Evolutionary conservation across 2,797 vertebrate genomes (phyloP).

Genomic region (Echeneis naucrates): DNA sequence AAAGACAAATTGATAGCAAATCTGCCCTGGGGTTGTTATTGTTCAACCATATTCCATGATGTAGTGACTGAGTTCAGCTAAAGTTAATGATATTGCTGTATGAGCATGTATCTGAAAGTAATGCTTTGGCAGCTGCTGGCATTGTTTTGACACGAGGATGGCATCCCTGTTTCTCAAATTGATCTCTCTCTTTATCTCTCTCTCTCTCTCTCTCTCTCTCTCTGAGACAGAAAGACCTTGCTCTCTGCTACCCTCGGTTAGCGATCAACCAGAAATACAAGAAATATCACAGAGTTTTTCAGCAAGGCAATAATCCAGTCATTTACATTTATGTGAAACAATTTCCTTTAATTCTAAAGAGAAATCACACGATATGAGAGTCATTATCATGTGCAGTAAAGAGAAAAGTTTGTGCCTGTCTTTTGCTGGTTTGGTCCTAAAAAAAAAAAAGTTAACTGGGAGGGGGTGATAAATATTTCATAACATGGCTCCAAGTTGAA

Average conservation of each 20-base stretch:
- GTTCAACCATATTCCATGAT: conserved; percentile 66
- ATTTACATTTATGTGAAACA: conserved; percentile 19
- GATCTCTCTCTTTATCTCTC: conserved; percentile 58
- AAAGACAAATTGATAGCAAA: conserved; percentile 70
- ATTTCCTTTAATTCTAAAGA: conserved; percentile 14
- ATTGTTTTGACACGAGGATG: conserved; percentile 65
- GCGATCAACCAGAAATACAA: not conserved
- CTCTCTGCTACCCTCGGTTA: conserved; percentile 1
- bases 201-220: conserved; percentile 29
- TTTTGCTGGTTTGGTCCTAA: conserved; percentile 26
- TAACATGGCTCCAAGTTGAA: conserved; percentile 61
- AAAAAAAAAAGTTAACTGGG: conserved; percentile 53
- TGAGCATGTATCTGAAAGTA: conserved; percentile 47
- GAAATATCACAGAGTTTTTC: not conserved
- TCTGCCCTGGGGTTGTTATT: conserved; percentile 70
- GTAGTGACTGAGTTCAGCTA: conserved; percentile 69
- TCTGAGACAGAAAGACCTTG: conserved; percentile 8
- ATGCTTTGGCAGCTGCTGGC: conserved; percentile 55
- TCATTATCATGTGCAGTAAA: conserved; percentile 22
- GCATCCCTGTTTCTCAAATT: conserved; percentile 51
- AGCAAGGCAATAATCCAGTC: not conserved
- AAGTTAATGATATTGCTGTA: conserved; percentile 68
- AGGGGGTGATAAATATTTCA: conserved; percentile 67
- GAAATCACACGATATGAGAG: conserved; percentile 33
- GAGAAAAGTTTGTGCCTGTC: conserved; percentile 30